phyloP scores from a whole-genome alignment of 1,140 invertebrate genomes.

The Drosophila rufa region DNA sequence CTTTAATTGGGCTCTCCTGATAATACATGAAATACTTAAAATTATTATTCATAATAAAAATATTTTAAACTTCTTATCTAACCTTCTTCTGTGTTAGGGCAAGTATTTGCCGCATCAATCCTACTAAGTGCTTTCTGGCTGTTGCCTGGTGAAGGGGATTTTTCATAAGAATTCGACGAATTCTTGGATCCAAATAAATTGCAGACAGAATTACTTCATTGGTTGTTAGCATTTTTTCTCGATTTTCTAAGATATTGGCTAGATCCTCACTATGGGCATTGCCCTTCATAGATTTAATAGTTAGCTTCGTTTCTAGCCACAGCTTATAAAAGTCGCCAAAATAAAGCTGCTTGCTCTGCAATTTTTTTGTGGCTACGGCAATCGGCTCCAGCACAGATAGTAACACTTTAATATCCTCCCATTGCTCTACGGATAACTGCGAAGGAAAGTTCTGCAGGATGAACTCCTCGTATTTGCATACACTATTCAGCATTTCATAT shows the following conservation, averaged over 20 bases:
- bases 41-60: no score
- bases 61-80: no score
- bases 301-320: constrained; percentile 11
- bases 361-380: constrained; percentile 14
- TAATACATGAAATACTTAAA: no score
- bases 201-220: background rate
- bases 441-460: background rate
- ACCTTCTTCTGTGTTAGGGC: no score
- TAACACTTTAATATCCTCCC: constrained; percentile 6
- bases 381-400: constrained; percentile 15
- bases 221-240: background rate
- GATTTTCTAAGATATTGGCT: background rate
- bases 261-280: constrained; percentile 18
- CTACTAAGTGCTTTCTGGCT: constrained; percentile 6
- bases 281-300: constrained; percentile 6
- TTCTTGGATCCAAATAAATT: constrained; percentile 18
- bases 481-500: constrained; percentile 14
- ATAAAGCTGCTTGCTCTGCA: constrained; percentile 18
- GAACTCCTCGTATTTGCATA: constrained; percentile 12
- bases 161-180: constrained; percentile 3
- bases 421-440: background rate
- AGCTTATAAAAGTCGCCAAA: constrained; percentile 17
- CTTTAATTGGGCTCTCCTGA: no score
- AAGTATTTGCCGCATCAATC: constrained; percentile 3
- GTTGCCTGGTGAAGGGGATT: background rate